phyloP scores from a whole-genome alignment of 2,113 vertebrate species.

The Rhinolophus ferrumequinum region DNA sequence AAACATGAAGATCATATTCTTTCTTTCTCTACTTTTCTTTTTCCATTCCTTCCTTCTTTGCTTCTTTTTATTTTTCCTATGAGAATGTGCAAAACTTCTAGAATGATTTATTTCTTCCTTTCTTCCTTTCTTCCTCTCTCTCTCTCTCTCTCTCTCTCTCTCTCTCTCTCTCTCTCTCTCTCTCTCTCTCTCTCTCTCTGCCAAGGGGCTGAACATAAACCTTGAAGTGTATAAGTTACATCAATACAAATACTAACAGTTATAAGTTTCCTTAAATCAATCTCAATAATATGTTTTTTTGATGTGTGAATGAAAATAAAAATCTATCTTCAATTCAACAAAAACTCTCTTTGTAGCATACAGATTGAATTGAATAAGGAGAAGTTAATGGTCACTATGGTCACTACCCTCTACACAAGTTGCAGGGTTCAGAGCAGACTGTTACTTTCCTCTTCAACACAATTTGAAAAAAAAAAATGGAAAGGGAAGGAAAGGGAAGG shows the following conservation, averaged over 20 bases:
- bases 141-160: background rate
- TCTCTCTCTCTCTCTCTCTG: too few relatives aligned
- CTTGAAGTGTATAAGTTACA: background rate
- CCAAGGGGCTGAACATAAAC: background rate
- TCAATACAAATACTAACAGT: background rate
- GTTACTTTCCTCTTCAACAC: background rate
- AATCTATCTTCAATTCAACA: background rate
- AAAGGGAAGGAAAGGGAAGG: background rate
- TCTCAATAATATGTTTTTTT: background rate
- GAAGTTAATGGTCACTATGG: background rate
- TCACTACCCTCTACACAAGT: background rate
- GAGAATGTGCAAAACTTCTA: background rate
- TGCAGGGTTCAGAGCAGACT: background rate
- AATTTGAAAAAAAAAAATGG: background rate
- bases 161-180: too few relatives aligned
- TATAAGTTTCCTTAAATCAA: conserved; percentile 17
- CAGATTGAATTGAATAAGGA: background rate
- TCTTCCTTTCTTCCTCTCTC: background rate
- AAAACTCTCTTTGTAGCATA: background rate
- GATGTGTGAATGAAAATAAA: background rate
- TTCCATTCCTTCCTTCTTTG: background rate
- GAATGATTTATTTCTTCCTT: background rate
- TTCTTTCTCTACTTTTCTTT: background rate
- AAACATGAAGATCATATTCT: background rate
- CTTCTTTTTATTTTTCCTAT: background rate